phyloP scores from a whole-genome alignment of 2,888 invertebrate genomes.

The Cotesia congregata region DNA sequence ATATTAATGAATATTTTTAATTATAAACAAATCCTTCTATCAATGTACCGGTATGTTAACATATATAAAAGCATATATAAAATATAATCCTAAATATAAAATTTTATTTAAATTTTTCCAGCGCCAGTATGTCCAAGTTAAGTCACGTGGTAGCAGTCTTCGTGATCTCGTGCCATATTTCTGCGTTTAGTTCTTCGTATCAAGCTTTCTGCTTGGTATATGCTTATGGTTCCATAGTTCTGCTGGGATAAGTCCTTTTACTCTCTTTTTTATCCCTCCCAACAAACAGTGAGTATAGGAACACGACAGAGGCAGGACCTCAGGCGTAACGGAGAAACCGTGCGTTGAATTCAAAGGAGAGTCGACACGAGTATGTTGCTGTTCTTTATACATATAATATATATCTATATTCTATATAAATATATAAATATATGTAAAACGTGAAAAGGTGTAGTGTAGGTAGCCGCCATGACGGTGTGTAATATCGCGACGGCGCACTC shows the following conservation, averaged over 20 bases:
- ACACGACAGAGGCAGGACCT: slow-evolving; percentile 15
- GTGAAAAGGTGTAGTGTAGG: slow-evolving; percentile 12
- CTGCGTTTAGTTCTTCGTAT: background rate
- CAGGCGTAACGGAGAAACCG: slow-evolving; percentile 22
- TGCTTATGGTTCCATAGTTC: background rate
- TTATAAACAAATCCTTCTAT: no score
- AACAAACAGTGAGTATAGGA: background rate
- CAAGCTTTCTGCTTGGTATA: background rate
- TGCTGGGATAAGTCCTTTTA: background rate
- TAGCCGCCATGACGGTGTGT: slow-evolving; percentile 32
- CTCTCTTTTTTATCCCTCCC: background rate
- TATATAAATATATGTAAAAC: background rate
- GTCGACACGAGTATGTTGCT: slow-evolving; percentile 6
- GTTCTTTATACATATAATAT: background rate
- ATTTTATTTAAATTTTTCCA: no score
- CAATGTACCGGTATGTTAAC: no score
- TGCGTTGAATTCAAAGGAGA: slow-evolving; percentile 20
- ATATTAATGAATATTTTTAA: no score
- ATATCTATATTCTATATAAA: background rate
- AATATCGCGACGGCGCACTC: slow-evolving; percentile 55
- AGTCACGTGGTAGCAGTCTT: background rate
- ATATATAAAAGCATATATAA: no score
- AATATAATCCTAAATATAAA: no score
- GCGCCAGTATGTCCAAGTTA: background rate
- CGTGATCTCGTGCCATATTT: background rate